phyloP scores from a whole-genome alignment of 2,888 invertebrate species.

The Eueremaeus valkanovi region DNA sequence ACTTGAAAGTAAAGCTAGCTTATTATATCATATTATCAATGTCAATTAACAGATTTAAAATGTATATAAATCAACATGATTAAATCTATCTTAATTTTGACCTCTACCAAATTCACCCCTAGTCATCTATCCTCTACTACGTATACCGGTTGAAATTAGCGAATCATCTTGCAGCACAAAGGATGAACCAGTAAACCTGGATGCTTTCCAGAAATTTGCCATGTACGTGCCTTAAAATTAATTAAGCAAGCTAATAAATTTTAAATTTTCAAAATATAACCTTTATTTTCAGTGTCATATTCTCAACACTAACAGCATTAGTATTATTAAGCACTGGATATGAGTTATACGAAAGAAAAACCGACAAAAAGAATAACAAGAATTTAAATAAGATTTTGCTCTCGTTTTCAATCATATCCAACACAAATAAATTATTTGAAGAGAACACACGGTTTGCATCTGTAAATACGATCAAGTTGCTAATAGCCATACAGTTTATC shows the following conservation, averaged over 20 bases:
- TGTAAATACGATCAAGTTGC: constrained; percentile 28
- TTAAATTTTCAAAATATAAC: not conserved
- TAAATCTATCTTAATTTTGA: too few species aligned
- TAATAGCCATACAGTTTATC: not conserved
- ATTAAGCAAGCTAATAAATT: too few species aligned
- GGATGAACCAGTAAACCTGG: not conserved
- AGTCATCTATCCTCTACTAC: constrained; percentile 36
- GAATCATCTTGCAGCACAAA: not conserved
- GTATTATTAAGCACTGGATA: constrained; percentile 22
- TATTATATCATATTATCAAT: too few species aligned
- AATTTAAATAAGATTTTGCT: not conserved
- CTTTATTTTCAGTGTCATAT: not conserved
- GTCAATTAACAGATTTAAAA: too few species aligned
- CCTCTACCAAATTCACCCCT: too few species aligned
- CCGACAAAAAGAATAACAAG: not conserved
- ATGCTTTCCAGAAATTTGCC: constrained; percentile 1
- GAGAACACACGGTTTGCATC: not conserved
- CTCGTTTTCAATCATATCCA: constrained; percentile 27
- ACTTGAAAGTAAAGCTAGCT: too few species aligned
- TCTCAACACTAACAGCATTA: not conserved
- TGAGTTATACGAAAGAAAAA: not conserved
- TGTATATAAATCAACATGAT: too few species aligned
- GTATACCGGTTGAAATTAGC: constrained; percentile 35
- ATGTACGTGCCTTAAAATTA: too few species aligned
- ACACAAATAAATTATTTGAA: constrained; percentile 8